Base-by-base conservation (phyloP, 2,797 vertebrate species). In the Octomys mimax region DNA sequence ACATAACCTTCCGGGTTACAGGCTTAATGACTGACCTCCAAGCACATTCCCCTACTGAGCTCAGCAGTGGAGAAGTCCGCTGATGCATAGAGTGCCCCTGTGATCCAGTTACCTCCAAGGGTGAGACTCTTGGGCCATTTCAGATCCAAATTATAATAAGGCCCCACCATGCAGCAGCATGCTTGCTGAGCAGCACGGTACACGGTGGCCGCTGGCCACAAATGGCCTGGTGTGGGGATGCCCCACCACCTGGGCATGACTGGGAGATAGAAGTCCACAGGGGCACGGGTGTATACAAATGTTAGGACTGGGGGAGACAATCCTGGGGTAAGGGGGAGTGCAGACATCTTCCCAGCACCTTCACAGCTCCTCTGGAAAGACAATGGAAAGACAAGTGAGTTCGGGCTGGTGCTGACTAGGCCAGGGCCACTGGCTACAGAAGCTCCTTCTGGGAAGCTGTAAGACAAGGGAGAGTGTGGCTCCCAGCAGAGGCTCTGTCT, bases 161-260 rank as follows among this genome's bases (percentile, higher is more conserved):
- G 39, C 6, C 64, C 19, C 19, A 59, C 26, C 6, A 19, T 2
- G 2, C 52, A 80, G 46, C 24, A 33, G 19, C 10, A 59, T 49
- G 12, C 54, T 59, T n/a, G 57, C 26, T 9, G 10, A 92, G 64
- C 1, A 59, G 26, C 21, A 42, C 1, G 13, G 33, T 16, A 4
- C 21, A 0, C 0, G 22, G 59, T 7, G 5, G 11, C 5, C 66
- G 11, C 21, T 14, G 6, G 70, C 33, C 46, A 26, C 39, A 10
- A n/a, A 59, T 52, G 80, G 31, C 71, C 79, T 19, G 57, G 59
- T 73, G 42, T 46, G 13, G 78, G 19, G 22, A 46, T 28, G 26
- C 7, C 13, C 9, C 49, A 54, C 39, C 26, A 6, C 36, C 36
- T 13, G 68, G 24, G 26, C 33, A 16, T 8, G 26, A 81, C 0